Percentiles rank a stretch among this genome's conserved stretches.
Evolutionary conservation across 2,797 vertebrate genomes (phyloP).

Genomic region (Pangasius mekongensis): DNA sequence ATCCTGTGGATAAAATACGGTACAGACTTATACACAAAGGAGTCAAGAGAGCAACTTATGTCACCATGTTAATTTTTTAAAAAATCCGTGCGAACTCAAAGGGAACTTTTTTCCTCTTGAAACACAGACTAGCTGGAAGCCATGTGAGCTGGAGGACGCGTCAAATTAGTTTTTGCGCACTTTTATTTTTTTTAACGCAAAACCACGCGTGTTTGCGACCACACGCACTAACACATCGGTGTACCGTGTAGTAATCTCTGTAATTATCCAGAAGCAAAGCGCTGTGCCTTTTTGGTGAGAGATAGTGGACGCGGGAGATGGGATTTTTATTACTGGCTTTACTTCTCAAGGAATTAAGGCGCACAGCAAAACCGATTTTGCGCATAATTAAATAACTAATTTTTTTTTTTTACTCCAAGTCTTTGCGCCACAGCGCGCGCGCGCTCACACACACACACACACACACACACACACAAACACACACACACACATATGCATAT

Average conservation of each 20-base stretch:
- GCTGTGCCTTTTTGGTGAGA: not conserved
- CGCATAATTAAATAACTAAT: conserved; percentile 30
- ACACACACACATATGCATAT: not conserved
- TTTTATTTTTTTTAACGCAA: conserved; percentile 9
- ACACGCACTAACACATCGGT: not conserved
- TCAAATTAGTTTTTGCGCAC: conserved; percentile 10
- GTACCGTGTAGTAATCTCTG: conserved; percentile 9
- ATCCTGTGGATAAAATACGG: not conserved
- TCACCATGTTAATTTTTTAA: not conserved
- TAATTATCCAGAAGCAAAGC: conserved; percentile 21
- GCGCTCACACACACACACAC: not conserved
- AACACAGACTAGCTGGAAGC: not conserved
- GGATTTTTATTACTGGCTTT: conserved; percentile 40
- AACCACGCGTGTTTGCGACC: conserved; percentile 31
- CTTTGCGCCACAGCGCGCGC: conserved; percentile 16
- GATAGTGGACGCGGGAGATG: conserved; percentile 25
- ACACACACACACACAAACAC: not conserved
- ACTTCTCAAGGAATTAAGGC: conserved; percentile 48
- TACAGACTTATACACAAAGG: not conserved
- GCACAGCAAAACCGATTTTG: conserved; percentile 43
- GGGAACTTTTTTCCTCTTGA: not conserved
- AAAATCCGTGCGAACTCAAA: not conserved
- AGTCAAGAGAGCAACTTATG: no score
- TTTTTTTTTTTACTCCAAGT: conserved; percentile 29
- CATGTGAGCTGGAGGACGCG: not conserved